Evolutionary conservation across 2,797 vertebrate species (phyloP).

Genomic region (Cryptoprocta ferox): DNA sequence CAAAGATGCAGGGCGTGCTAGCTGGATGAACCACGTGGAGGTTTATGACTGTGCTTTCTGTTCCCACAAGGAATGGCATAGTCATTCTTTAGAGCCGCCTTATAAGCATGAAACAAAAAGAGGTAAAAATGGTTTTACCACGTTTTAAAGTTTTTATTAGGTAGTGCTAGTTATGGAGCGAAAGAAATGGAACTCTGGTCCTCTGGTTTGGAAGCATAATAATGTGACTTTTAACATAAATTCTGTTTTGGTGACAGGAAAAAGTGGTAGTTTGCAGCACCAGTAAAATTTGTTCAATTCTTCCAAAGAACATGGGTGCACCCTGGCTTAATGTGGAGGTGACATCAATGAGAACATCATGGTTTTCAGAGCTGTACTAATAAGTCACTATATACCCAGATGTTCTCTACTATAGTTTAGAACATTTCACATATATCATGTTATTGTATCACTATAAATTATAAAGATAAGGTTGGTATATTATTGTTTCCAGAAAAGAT

Average conservation of each 20-base stretch:
- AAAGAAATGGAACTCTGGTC: constrained; percentile 23
- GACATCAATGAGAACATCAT: constrained; percentile 4
- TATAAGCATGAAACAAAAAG: not conserved
- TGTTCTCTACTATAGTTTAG: constrained; percentile 19
- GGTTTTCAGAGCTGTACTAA: not conserved
- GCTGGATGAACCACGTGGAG: not conserved
- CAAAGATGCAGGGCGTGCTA: not conserved
- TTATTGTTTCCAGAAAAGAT: not conserved
- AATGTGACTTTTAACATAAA: constrained; percentile 52
- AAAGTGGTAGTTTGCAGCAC: not conserved
- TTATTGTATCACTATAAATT: constrained; percentile 18
- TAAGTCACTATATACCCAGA: not conserved
- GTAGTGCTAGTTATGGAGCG: not conserved
- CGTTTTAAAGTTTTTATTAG: constrained; percentile 29
- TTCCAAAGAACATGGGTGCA: not conserved
- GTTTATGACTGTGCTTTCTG: not conserved
- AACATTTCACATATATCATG: not conserved
- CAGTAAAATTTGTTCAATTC: not conserved
- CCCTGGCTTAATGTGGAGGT: not conserved
- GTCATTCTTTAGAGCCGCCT: not conserved
- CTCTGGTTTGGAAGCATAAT: not conserved
- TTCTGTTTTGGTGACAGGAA: not conserved
- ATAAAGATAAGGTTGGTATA: not conserved
- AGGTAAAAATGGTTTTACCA: not conserved
- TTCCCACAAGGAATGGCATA: not conserved